Percentiles rank a stretch among this genome's conserved stretches.
Evolutionary conservation across 2,888 invertebrate species (phyloP).

Genomic region (Cotesia congregata): DNA sequence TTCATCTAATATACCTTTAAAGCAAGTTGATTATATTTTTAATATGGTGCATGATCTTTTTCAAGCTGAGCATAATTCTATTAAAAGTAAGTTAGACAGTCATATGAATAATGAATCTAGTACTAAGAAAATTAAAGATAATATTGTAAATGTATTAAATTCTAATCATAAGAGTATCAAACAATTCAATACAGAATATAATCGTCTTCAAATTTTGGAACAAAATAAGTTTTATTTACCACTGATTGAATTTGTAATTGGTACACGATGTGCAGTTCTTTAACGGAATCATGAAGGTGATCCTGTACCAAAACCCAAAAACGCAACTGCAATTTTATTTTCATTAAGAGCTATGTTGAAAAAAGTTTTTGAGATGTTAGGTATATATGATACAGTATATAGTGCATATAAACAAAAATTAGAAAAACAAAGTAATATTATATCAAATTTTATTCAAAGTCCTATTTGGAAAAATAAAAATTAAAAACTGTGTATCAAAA

Average conservation of each 20-base stretch:
- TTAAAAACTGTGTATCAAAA: slow-evolving; percentile 28
- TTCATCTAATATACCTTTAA: background rate
- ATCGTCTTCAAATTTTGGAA: slow-evolving; percentile 5
- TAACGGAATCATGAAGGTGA: slow-evolving; percentile 22
- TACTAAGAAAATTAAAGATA: background rate
- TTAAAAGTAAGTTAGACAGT: background rate
- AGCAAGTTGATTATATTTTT: slow-evolving; percentile 1
- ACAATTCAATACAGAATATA: background rate
- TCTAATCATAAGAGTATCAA: background rate
- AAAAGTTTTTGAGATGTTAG: slow-evolving; percentile 33
- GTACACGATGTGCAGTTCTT: background rate
- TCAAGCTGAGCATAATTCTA: background rate
- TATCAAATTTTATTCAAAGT: slow-evolving; percentile 42
- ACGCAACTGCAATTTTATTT: slow-evolving; percentile 27
- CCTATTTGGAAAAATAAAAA: slow-evolving; percentile 36
- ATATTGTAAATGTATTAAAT: background rate
- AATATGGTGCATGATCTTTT: background rate
- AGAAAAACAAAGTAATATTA: slow-evolving; percentile 27
- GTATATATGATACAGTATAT: slow-evolving; percentile 22
- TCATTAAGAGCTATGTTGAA: slow-evolving; percentile 27
- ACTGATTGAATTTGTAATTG: slow-evolving; percentile 2
- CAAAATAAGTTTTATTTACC: background rate
- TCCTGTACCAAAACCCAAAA: background rate
- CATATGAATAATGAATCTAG: background rate
- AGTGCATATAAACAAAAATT: slow-evolving; percentile 28